Conservation (phyloP, 2,797 vertebrate species). For the Bradypus variegatus region DNA sequence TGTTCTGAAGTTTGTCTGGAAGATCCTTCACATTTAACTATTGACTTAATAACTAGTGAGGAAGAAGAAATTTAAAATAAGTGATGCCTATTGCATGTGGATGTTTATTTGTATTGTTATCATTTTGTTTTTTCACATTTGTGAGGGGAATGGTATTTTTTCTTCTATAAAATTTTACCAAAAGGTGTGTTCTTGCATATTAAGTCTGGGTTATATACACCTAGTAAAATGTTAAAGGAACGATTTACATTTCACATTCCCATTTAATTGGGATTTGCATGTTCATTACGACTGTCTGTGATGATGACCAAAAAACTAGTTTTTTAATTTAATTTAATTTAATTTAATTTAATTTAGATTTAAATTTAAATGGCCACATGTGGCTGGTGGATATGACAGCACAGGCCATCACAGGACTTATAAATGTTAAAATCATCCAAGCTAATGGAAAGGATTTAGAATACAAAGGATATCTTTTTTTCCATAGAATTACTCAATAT, state of each 20-base stretch:
- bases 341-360: neutral
- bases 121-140: neutral
- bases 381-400: neutral
- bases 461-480: neutral
- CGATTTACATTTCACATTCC: too few species aligned
- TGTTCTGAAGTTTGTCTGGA: neutral
- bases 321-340: neutral
- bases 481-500: neutral
- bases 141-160: neutral
- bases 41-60: neutral
- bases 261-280: neutral
- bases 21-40: neutral
- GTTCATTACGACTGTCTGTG: neutral
- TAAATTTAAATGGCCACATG: neutral
- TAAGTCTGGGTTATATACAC: neutral
- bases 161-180: neutral
- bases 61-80: neutral
- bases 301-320: neutral
- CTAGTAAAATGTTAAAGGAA: neutral
- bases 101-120: neutral
- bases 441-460: neutral
- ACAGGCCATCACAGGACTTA: neutral
- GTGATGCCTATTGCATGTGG: neutral
- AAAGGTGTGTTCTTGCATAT: neutral
- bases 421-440: neutral